Evolutionary conservation across 2,888 invertebrate genomes (phyloP).

Genomic region (Polydrusus pterygomalis): DNA sequence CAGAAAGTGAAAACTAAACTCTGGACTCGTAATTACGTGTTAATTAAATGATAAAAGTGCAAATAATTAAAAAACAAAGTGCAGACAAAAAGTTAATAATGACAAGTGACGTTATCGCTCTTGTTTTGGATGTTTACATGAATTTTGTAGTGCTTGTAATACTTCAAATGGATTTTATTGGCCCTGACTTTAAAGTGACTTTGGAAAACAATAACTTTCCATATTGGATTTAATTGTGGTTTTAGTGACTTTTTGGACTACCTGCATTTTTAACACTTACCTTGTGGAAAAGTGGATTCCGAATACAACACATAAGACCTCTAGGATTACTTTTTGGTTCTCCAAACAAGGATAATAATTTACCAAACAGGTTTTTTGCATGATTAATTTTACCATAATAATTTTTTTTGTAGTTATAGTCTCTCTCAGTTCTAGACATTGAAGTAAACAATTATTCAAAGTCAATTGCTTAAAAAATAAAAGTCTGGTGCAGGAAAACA

Average conservation of each 20-base stretch:
- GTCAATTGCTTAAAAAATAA: background rate
- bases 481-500: background rate
- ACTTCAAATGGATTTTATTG: slow-evolving; percentile 20
- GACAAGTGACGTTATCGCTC: slow-evolving; percentile 27
- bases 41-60: slow-evolving; percentile 7
- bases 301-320: background rate
- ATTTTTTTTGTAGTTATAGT: background rate
- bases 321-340: slow-evolving; percentile 14
- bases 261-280: background rate
- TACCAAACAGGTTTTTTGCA: slow-evolving; percentile 23
- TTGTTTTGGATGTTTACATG: slow-evolving; percentile 24
- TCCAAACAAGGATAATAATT: background rate
- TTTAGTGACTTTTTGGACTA: slow-evolving; percentile 8
- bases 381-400: slow-evolving; percentile 3
- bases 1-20: background rate
- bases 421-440: background rate
- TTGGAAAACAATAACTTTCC: too few species aligned
- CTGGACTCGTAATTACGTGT: background rate
- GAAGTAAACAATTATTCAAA: background rate
- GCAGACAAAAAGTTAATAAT: slow-evolving; percentile 11
- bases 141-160: slow-evolving; percentile 21
- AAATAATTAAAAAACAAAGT: slow-evolving; percentile 21
- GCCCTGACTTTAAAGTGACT: slow-evolving; percentile 6
- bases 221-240: too few species aligned
- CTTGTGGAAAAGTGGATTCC: background rate